These are phyloP conservation scores for Oreochromis mossambicus DNA, from an alignment of 2,797 vertebrate species.

Conservation along the genomic window DNA sequence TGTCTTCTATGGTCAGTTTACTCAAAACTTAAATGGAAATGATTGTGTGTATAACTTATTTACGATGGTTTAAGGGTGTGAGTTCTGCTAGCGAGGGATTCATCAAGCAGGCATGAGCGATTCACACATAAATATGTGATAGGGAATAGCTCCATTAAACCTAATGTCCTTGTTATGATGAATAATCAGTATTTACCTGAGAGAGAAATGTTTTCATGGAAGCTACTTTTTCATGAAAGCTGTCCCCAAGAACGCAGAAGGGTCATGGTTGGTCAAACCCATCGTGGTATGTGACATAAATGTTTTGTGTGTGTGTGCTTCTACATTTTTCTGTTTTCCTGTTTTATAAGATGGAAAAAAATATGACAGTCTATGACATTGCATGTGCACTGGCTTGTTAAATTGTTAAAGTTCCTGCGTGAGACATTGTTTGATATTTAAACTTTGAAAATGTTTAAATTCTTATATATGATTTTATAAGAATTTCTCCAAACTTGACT, in stretches of 20 bases:
- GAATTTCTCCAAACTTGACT: not conserved
- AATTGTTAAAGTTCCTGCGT: not conserved
- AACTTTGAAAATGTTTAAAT: not conserved
- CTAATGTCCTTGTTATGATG: not conserved
- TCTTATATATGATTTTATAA: not conserved
- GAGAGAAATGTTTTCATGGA: not conserved
- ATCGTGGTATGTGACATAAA: not conserved
- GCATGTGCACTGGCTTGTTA: not conserved
- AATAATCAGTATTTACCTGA: not conserved
- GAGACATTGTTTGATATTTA: not conserved
- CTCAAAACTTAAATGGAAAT: not conserved
- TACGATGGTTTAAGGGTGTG: not conserved
- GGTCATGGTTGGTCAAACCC: not conserved
- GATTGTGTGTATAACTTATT: not conserved
- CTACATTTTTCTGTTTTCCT: not conserved
- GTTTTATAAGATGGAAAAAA: not conserved
- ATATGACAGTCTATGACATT: not conserved
- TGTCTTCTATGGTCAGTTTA: not conserved
- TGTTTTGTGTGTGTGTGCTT: not conserved
- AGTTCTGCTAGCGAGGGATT: not conserved
- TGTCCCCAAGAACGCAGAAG: not conserved
- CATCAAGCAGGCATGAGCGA: not conserved
- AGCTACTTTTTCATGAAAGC: not conserved
- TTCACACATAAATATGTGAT: not conserved
- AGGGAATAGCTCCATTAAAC: not conserved